A percentile compares a stretch with the other conserved stretches of the same genome.
These are phyloP conservation scores for Coelopa frigida DNA, from an alignment of 1,140 invertebrate genomes.

Conservation along the genomic window DNA sequence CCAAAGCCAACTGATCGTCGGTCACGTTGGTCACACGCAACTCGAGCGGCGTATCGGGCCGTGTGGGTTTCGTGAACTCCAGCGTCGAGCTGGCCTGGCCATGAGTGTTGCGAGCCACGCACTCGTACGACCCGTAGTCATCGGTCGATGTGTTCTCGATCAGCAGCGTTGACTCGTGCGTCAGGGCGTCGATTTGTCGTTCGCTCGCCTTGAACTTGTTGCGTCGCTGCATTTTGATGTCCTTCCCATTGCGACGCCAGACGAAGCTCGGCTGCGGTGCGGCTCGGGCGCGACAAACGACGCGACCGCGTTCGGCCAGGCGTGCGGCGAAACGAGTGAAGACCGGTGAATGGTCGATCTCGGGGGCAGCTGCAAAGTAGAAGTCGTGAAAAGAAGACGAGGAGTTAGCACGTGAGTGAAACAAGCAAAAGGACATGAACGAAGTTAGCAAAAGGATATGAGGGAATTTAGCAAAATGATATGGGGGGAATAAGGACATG, in stretches of 20 bases:
- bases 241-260: slow-evolving; percentile 65
- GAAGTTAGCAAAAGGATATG: neutral
- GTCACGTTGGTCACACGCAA: slow-evolving; percentile 75
- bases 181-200: slow-evolving; percentile 47
- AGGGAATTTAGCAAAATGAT: neutral
- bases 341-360: slow-evolving; percentile 73
- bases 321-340: slow-evolving; percentile 81
- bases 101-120: slow-evolving; percentile 79
- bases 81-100: slow-evolving; percentile 72
- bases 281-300: slow-evolving; percentile 74
- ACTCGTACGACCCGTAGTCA: slow-evolving; percentile 88
- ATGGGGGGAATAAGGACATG: neutral
- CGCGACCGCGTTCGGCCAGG: slow-evolving; percentile 67
- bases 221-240: slow-evolving; percentile 32
- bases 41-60: slow-evolving; percentile 73
- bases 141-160: slow-evolving; percentile 68
- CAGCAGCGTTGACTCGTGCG: slow-evolving; percentile 68
- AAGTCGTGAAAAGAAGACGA: neutral
- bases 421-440: neutral
- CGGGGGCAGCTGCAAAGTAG: slow-evolving; percentile 64
- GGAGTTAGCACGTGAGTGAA: neutral
- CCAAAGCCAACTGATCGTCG: slow-evolving; percentile 74
- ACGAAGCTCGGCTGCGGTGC: slow-evolving; percentile 75
- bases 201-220: slow-evolving; percentile 32
- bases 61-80: slow-evolving; percentile 73